Evolutionary conservation across 1,140 invertebrate genomes (phyloP), one percentile per base, ranked within the genome.

Genomic region (Ostrea edulis): DNA sequence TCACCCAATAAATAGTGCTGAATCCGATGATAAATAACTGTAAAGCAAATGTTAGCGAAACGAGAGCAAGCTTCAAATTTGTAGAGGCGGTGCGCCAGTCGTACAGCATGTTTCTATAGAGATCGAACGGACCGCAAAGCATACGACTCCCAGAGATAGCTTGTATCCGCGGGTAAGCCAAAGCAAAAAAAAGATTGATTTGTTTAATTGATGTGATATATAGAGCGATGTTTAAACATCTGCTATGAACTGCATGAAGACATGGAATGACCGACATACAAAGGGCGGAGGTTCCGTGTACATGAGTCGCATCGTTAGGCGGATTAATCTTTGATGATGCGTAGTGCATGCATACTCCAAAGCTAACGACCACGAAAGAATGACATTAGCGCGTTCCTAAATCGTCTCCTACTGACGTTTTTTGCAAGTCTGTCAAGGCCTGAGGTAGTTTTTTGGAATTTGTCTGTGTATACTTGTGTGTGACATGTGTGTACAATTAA

Each of bases 361-460:
- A 29, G 68, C 9, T 25, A 77, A 22, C 14, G 68, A 29, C 22
- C 65, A 29, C 22, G 29, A 35, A 25, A 35, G 11, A 77, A 77
- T 77, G 68, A 77, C 68, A 77, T 77, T 77, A 77, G 25, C 68
- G 25, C 68, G 25, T 77, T 77, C 68, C 68, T 25, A 77, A 44
- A 29, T 77, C 68, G 29, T 77, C 25, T 77, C 25, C 25, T 77
- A 25, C 29, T 25, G 14, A 35, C 11, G 68, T 22, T 77, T 77
- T 77, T 77, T 35, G 29, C 25, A 77, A 8, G 25, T 77, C 25
- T 77, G 11, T 77, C 29, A 14, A 4, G 8, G 5, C 2, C 29
- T 12, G 8, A 35, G 25, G 25, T 17, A n/a, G 35, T 17, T 77
- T 77, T 62, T 62, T 62, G 55, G 55, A 62, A 62, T 62, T 20